A percentile compares a stretch with the other conserved stretches of the same genome.
These are phyloP conservation scores for Acrocyrtus sp. DNA, from an alignment of 2,888 invertebrate genomes.

Conservation along the genomic window DNA sequence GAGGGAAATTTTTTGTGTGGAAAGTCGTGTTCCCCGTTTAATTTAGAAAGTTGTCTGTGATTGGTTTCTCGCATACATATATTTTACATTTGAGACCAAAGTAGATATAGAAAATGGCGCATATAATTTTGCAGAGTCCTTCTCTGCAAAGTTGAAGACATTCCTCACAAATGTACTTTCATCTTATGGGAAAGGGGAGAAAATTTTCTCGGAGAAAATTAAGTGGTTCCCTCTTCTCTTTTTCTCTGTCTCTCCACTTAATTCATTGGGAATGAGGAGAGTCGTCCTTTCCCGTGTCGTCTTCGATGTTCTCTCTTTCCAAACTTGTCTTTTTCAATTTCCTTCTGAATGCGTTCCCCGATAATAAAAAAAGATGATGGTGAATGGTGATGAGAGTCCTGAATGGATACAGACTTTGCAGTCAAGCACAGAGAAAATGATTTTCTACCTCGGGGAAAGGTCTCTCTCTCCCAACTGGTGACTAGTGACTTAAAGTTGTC, in stretches of 20 bases:
- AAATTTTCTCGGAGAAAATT: constrained; percentile 24
- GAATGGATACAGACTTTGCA: too few species aligned
- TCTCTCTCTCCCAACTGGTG: too few species aligned
- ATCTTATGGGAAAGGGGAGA: too few species aligned
- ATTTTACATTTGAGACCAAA: background rate
- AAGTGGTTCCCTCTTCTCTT: constrained; percentile 25
- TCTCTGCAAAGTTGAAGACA: too few species aligned
- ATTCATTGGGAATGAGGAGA: constrained; percentile 7
- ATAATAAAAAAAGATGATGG: constrained; percentile 14
- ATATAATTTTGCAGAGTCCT: too few species aligned
- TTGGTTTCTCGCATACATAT: background rate
- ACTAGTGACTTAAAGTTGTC: too few species aligned
- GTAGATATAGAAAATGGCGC: background rate
- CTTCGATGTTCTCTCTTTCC: background rate
- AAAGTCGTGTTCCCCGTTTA: constrained; percentile 17
- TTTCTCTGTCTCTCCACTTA: constrained; percentile 12
- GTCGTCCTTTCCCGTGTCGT: background rate
- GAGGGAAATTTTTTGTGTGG: too few species aligned
- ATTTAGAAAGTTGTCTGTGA: constrained; percentile 31
- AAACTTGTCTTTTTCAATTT: constrained; percentile 35
- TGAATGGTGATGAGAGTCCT: constrained; percentile 10
- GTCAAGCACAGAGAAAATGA: too few species aligned
- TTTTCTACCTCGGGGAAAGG: too few species aligned
- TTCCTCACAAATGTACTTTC: too few species aligned
- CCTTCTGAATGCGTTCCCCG: constrained; percentile 24